Evolutionary conservation across 1,140 invertebrate genomes (phyloP).

Genomic region (Limonius californicus): DNA sequence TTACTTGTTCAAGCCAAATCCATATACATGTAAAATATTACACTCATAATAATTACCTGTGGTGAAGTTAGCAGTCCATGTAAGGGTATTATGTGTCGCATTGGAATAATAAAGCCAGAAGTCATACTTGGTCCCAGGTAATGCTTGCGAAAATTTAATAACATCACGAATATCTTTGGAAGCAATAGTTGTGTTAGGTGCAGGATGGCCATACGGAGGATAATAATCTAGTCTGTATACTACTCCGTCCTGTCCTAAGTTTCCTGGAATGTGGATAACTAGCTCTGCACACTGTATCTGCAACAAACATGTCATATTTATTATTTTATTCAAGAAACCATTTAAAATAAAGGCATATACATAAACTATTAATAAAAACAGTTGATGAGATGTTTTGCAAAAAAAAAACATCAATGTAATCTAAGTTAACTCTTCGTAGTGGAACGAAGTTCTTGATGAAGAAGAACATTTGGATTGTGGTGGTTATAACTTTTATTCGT

Average conservation of each 20-base stretch:
- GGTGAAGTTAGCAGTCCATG: slow-evolving; percentile 85
- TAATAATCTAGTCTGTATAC: slow-evolving; percentile 81
- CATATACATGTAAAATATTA: too few species aligned
- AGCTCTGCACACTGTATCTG: slow-evolving; percentile 66
- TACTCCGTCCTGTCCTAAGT: slow-evolving; percentile 70
- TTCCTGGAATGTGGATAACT: slow-evolving; percentile 81
- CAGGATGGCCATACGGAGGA: slow-evolving; percentile 74
- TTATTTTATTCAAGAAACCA: too few species aligned
- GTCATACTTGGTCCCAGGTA: slow-evolving; percentile 86
- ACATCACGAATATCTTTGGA: slow-evolving; percentile 75
- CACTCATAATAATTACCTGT: slow-evolving; percentile 58
- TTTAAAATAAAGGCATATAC: too few species aligned
- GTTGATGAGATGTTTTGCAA: too few species aligned
- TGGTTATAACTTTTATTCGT: too few species aligned
- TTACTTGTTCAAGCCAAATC: too few species aligned
- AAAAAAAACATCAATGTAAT: too few species aligned
- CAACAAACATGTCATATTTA: too few species aligned
- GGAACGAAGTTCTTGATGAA: too few species aligned
- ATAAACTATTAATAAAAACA: too few species aligned
- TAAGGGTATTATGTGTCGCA: slow-evolving; percentile 74
- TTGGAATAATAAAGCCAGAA: slow-evolving; percentile 89
- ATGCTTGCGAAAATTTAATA: slow-evolving; percentile 77
- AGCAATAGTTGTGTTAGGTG: slow-evolving; percentile 80
- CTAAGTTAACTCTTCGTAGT: too few species aligned
- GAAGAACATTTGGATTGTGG: too few species aligned